A percentile compares a stretch with the other conserved stretches of the same genome.
Evolutionary conservation across 2,888 invertebrate genomes (phyloP).

Genomic region (Metallyticus violacea): DNA sequence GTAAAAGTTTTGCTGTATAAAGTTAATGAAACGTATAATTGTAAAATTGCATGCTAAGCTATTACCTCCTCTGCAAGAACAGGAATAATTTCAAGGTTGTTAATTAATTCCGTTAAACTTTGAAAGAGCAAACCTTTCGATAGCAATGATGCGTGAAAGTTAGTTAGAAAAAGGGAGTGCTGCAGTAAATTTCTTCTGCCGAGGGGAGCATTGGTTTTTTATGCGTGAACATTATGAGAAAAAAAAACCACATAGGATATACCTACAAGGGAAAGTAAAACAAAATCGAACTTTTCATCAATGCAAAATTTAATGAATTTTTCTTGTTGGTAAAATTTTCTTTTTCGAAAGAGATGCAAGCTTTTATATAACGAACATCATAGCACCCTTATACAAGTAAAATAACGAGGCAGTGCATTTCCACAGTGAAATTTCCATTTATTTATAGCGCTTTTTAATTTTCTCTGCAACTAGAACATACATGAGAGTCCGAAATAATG

Average conservation of each 20-base stretch:
- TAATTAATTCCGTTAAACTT: conserved; percentile 3
- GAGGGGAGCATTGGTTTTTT: background rate
- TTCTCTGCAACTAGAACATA: background rate
- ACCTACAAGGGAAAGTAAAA: background rate
- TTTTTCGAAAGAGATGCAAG: background rate
- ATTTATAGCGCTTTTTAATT: background rate
- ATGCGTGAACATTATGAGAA: background rate
- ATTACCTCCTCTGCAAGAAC: background rate
- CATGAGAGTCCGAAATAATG: no score
- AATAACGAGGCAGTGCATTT: background rate
- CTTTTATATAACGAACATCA: background rate
- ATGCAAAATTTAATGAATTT: background rate
- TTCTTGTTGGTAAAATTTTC: background rate
- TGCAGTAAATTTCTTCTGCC: background rate
- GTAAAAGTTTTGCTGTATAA: background rate
- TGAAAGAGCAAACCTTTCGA: background rate
- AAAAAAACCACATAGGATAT: no score
- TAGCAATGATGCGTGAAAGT: background rate
- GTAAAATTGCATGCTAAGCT: background rate
- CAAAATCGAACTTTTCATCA: background rate
- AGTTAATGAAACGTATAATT: conserved; percentile 4
- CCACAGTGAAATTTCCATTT: background rate
- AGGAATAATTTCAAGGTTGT: background rate
- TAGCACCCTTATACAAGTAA: no score
- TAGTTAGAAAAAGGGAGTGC: background rate